phyloP scores from a whole-genome alignment of 2,888 invertebrate species.

The Emesis furor region DNA sequence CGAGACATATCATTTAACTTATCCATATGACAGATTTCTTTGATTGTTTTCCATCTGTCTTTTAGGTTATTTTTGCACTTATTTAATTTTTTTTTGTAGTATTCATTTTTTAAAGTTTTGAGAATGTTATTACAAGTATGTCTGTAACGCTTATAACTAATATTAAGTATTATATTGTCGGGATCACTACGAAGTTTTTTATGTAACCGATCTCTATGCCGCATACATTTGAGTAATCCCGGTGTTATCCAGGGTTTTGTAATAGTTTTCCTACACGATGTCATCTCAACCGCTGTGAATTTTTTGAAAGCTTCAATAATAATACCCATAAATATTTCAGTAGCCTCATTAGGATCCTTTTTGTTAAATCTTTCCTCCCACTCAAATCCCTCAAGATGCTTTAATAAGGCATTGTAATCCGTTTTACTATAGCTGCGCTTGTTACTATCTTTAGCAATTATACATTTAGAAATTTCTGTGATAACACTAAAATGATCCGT shows the following conservation, averaged over 20 bases:
- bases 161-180: not conserved
- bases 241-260: not conserved
- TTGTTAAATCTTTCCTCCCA: not conserved
- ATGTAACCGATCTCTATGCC: not conserved
- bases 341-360: not conserved
- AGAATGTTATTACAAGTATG: not conserved
- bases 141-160: not conserved
- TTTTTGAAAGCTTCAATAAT: not conserved
- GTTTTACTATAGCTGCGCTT: not conserved
- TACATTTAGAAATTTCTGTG: not conserved
- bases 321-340: not conserved
- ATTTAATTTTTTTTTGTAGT: not conserved
- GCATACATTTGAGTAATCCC: not conserved
- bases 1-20: not conserved
- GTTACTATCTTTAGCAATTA: not conserved
- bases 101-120: not conserved
- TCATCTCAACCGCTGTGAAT: not conserved
- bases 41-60: too few species aligned
- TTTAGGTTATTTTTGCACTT: not conserved
- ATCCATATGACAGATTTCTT: not conserved
- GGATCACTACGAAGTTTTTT: not conserved
- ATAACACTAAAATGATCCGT: conserved; percentile 3
- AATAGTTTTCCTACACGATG: not conserved
- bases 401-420: not conserved
- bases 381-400: not conserved